Evolutionary conservation across 2,797 vertebrate species (phyloP).

Genomic region (Amphiprion clarkii): DNA sequence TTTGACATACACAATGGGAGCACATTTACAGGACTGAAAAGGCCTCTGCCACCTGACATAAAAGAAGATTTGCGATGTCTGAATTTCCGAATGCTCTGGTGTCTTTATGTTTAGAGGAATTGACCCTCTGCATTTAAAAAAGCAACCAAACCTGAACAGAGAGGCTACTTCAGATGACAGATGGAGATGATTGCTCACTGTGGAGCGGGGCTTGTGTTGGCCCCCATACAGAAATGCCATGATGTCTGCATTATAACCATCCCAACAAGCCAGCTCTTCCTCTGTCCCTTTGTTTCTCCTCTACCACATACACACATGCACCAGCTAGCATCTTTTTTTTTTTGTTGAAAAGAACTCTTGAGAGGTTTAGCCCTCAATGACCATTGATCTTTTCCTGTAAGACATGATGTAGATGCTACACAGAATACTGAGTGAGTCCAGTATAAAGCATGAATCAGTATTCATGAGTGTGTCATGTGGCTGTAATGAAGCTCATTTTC

Average conservation of each 20-base stretch:
- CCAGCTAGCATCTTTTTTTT: constrained; percentile 36
- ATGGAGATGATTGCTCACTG: constrained; percentile 64
- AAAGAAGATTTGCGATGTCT: constrained; percentile 41
- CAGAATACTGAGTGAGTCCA: constrained; percentile 56
- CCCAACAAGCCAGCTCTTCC: constrained; percentile 40
- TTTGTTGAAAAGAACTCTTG: constrained; percentile 40
- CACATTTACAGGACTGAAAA: constrained; percentile 51
- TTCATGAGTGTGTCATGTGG: constrained; percentile 65
- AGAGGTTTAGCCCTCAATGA: constrained; percentile 59
- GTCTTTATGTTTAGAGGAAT: constrained; percentile 42
- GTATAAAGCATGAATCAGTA: constrained; percentile 61
- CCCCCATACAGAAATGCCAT: constrained; percentile 62
- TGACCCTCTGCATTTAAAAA: constrained; percentile 18
- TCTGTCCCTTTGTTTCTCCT: constrained; percentile 51
- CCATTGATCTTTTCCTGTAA: constrained; percentile 73
- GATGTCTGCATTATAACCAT: constrained; percentile 67
- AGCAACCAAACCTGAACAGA: constrained; percentile 31
- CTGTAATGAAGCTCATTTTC: constrained; percentile 69
- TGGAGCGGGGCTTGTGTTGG: constrained; percentile 60
- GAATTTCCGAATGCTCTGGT: constrained; percentile 6
- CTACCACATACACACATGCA: constrained; percentile 33
- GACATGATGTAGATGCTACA: constrained; percentile 60
- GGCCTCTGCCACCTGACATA: constrained; percentile 37
- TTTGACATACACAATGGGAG: constrained; percentile 22
- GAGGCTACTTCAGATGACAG: constrained; percentile 59